phyloP scores from a whole-genome alignment of 2,888 invertebrate genomes.

The Choristoneura rosaceana region DNA sequence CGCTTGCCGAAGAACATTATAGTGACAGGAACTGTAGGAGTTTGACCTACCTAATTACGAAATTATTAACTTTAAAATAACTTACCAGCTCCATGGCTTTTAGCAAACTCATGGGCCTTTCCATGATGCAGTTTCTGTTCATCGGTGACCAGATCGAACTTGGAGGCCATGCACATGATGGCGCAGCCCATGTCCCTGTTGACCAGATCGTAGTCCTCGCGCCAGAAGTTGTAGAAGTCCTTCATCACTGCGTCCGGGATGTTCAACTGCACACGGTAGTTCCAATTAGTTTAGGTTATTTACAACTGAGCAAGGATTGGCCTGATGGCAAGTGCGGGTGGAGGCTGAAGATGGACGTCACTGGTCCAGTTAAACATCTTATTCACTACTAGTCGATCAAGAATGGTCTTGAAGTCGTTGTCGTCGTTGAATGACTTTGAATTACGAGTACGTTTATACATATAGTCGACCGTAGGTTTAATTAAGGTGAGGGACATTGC shows the following conservation, averaged over 20 bases:
- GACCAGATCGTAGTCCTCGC: constrained; percentile 68
- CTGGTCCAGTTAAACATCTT: too few species aligned
- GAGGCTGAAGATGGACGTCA: too few species aligned
- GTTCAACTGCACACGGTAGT: constrained; percentile 56
- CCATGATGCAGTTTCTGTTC: constrained; percentile 69
- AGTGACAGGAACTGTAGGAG: too few species aligned
- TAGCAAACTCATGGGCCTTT: constrained; percentile 72
- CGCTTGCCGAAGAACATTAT: too few species aligned
- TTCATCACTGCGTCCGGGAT: constrained; percentile 67
- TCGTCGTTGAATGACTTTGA: too few species aligned
- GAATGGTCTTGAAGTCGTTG: too few species aligned
- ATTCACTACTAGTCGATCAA: too few species aligned
- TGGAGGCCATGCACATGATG: constrained; percentile 71
- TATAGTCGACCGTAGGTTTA: too few species aligned
- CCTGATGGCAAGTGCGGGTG: too few species aligned
- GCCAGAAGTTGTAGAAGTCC: constrained; percentile 76
- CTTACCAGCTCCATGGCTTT: constrained; percentile 73
- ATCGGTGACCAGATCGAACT: constrained; percentile 65
- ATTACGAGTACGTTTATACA: too few species aligned
- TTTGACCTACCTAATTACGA: neutral
- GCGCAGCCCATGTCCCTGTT: constrained; percentile 73
- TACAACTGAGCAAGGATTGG: too few species aligned
- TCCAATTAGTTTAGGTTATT: neutral
- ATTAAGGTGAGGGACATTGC: too few species aligned
- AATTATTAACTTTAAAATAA: neutral